phyloP scores from a whole-genome alignment of 2,888 invertebrate species.

The Leptinotarsa juncta region DNA sequence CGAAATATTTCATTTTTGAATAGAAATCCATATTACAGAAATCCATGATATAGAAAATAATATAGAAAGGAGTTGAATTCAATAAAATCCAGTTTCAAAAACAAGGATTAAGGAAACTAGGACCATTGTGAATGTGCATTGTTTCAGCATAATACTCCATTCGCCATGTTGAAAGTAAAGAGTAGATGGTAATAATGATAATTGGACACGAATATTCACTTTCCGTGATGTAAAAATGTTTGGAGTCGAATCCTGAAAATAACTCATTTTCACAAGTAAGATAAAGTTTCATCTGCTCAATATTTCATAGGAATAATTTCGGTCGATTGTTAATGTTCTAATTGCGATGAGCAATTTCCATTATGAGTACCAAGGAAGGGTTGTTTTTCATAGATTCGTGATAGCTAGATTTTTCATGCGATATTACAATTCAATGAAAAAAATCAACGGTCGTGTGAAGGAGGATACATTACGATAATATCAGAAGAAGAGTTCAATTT shows the following conservation, averaged over 20 bases:
- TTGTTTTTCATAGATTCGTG: neutral
- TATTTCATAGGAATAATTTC: neutral
- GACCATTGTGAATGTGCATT: conserved; percentile 2
- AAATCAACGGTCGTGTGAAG: no score
- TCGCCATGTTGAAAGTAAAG: neutral
- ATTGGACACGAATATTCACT: conserved; percentile 1
- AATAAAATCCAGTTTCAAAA: neutral
- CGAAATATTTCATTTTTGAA: neutral
- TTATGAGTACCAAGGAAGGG: no score
- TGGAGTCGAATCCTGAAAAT: neutral
- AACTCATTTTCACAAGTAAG: neutral
- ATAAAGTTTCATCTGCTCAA: neutral
- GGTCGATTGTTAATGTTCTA: neutral
- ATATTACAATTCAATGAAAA: no score
- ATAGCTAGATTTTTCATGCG: no score
- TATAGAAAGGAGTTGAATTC: neutral
- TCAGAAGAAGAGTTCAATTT: no score
- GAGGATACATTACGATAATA: no score
- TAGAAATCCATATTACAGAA: neutral
- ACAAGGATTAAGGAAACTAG: neutral
- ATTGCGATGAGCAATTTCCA: neutral
- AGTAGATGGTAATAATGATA: neutral
- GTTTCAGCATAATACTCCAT: neutral
- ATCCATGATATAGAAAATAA: neutral
- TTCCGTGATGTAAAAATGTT: conserved; percentile 8